phyloP scores from a whole-genome alignment of 2,797 vertebrate genomes.

The Halcyon chelicuti region DNA sequence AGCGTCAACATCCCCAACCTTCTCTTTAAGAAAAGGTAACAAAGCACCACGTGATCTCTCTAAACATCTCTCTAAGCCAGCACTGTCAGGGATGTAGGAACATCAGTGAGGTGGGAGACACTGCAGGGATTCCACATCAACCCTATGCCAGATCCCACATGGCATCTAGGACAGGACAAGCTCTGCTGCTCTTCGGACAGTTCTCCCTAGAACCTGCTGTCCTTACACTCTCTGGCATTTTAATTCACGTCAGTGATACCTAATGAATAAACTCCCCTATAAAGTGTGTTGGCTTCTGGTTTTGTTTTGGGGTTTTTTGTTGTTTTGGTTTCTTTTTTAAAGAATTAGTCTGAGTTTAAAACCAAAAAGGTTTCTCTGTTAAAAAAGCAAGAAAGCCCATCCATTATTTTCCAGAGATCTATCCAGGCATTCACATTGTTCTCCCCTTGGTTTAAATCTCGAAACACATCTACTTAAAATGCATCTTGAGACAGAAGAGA shows the following conservation, averaged over 20 bases:
- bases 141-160: not conserved
- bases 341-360: not conserved
- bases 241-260: not conserved
- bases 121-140: not conserved
- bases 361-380: not conserved
- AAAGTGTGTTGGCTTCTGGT: fast-evolving
- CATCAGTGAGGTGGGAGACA: not conserved
- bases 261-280: not conserved
- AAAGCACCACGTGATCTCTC: not conserved
- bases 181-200: not conserved
- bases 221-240: not conserved
- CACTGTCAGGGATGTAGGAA: not conserved
- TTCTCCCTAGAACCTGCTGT: not conserved
- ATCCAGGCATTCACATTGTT: not conserved
- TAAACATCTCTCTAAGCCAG: not conserved
- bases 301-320: not conserved
- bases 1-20: not conserved
- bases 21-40: not conserved
- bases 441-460: not conserved
- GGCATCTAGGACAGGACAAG: not conserved
- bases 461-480: not conserved
- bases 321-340: not conserved
- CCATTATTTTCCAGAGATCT: not conserved
- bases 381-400: not conserved
- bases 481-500: not conserved